Evolutionary conservation across 2,888 invertebrate genomes (phyloP).

Genomic region (Thalpophila matura): DNA sequence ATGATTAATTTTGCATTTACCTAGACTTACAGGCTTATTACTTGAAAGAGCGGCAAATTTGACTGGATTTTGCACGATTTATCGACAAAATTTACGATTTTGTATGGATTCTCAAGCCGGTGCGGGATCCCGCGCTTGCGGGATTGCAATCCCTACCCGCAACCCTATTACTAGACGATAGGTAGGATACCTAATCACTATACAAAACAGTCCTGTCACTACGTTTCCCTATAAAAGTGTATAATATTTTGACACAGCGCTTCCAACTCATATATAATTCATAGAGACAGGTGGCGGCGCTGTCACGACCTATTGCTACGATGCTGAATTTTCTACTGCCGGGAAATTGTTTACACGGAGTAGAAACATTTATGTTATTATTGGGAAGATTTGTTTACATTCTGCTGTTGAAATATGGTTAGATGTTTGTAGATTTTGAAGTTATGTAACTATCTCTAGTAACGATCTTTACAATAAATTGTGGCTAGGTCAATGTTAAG

Average conservation of each 20-base stretch:
- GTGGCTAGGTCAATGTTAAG: too few relatives aligned
- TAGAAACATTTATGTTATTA: slow-evolving; percentile 42
- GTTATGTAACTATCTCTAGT: not conserved
- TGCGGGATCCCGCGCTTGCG: too few relatives aligned
- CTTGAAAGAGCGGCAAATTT: too few relatives aligned
- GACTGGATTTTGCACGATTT: too few relatives aligned
- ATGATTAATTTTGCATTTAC: too few relatives aligned
- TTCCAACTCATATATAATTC: slow-evolving; percentile 74
- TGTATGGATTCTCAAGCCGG: too few relatives aligned
- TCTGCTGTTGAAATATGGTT: not conserved
- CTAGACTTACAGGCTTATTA: too few relatives aligned
- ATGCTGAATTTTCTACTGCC: slow-evolving; percentile 57
- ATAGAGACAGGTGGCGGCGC: slow-evolving; percentile 55
- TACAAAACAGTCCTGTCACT: slow-evolving; percentile 1
- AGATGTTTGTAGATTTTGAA: not conserved
- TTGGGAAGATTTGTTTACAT: slow-evolving; percentile 16
- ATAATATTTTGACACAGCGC: slow-evolving; percentile 49
- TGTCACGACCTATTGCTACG: slow-evolving; percentile 46
- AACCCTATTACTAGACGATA: not conserved
- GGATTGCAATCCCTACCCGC: too few relatives aligned
- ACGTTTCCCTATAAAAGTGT: slow-evolving; percentile 1
- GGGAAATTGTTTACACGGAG: slow-evolving; percentile 54
- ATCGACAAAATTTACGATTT: too few relatives aligned
- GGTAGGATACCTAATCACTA: not conserved
- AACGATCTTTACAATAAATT: not conserved